phyloP scores from a whole-genome alignment of 2,888 invertebrate genomes.

The Eupithecia pulchellata region DNA sequence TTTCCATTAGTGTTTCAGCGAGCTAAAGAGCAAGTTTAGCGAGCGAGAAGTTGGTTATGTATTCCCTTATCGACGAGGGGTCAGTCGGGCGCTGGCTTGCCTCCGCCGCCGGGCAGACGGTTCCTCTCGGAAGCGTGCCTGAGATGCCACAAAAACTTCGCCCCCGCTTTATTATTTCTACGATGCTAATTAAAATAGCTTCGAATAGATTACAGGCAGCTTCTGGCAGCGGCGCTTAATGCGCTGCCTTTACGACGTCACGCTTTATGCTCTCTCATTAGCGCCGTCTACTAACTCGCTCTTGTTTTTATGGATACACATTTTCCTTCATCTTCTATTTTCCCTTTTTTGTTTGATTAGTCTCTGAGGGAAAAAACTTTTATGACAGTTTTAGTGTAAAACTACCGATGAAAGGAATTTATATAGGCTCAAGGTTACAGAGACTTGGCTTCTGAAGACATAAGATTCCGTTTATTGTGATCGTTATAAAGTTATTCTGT shows the following conservation, averaged over 20 bases:
- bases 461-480: constrained; percentile 45
- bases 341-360: constrained; percentile 57
- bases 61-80: constrained; percentile 63
- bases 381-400: constrained; percentile 44
- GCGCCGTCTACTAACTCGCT: constrained; percentile 72
- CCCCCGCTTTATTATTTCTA: constrained; percentile 78
- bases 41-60: constrained; percentile 73
- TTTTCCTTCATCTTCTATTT: constrained; percentile 60
- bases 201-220: constrained; percentile 82
- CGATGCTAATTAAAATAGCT: constrained; percentile 84
- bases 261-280: constrained; percentile 83
- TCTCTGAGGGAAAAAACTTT: constrained; percentile 39
- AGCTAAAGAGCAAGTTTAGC: constrained; percentile 67
- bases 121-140: constrained; percentile 66
- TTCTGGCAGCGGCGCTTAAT: constrained; percentile 81
- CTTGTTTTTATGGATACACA: constrained; percentile 70
- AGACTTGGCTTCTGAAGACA: constrained; percentile 41
- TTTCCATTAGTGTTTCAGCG: constrained; percentile 63
- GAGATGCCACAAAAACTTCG: constrained; percentile 80
- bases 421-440: constrained; percentile 37
- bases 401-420: constrained; percentile 44
- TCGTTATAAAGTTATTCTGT: constrained; percentile 45
- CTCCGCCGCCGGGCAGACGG: constrained; percentile 54
- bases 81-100: constrained; percentile 46
- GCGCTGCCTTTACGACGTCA: constrained; percentile 82